These are phyloP conservation scores for Lithodes maja DNA, from an alignment of 2,888 invertebrate species.

Conservation along the genomic window DNA sequence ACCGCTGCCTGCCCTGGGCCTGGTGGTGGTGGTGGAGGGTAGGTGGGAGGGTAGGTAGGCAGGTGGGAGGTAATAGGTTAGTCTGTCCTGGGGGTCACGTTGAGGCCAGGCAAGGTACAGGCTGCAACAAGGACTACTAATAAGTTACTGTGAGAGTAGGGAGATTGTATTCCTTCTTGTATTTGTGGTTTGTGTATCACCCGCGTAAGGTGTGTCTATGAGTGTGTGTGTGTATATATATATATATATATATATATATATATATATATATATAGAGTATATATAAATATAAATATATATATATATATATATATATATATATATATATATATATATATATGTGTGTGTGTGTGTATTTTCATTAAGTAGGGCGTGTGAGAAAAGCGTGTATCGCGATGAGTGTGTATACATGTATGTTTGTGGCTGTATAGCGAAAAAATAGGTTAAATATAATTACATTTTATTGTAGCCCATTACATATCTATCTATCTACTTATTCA, in stretches of 20 bases:
- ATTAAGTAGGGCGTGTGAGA: no score
- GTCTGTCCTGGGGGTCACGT: neutral
- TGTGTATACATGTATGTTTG: conserved; percentile 15
- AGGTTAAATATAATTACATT: no score
- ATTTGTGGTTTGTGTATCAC: no score
- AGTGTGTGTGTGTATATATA: no score
- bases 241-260: no score
- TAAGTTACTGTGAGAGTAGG: neutral
- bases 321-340: conserved; percentile 9
- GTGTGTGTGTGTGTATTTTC: conserved; percentile 9
- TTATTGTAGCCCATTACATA: no score
- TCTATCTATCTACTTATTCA: no score
- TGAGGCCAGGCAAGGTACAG: neutral
- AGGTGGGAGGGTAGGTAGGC: neutral
- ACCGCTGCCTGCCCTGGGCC: neutral
- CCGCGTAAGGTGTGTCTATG: no score
- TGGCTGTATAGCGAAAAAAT: neutral
- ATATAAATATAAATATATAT: neutral
- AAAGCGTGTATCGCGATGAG: no score
- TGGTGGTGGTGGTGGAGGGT: neutral
- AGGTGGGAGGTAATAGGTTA: neutral
- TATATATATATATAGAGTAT: neutral
- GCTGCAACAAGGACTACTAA: neutral
- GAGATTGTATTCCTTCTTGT: no score
- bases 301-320: conserved; percentile 1